Conservation (phyloP, 2,113 vertebrate species). For the Cephalopholis sonnerati region DNA sequence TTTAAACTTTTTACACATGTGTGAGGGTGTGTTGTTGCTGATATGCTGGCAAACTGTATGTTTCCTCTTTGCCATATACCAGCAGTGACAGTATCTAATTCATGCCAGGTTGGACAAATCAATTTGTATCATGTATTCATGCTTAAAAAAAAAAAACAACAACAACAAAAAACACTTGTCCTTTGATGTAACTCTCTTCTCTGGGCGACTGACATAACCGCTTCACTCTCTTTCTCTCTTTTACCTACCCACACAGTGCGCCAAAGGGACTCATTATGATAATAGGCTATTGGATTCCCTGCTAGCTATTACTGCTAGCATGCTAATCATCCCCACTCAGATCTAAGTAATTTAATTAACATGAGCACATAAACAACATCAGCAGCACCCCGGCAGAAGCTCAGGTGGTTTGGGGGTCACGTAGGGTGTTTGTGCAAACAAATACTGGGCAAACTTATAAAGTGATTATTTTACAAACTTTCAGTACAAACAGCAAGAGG, state of each 20-base stretch:
- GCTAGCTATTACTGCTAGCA: slow-evolving; percentile 76
- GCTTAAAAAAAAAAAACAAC: background rate
- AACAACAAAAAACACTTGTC: slow-evolving; percentile 19
- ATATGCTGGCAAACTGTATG: slow-evolving; percentile 12
- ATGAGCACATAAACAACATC: slow-evolving; percentile 70
- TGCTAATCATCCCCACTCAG: slow-evolving; percentile 73
- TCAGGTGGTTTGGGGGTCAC: slow-evolving; percentile 31
- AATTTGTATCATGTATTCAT: slow-evolving; percentile 51
- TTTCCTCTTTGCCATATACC: slow-evolving; percentile 10
- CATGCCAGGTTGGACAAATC: slow-evolving; percentile 47
- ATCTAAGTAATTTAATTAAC: slow-evolving; percentile 77
- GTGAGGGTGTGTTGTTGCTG: background rate
- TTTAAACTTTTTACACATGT: background rate
- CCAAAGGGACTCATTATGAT: slow-evolving; percentile 76
- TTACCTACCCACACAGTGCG: slow-evolving; percentile 45
- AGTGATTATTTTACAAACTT: slow-evolving; percentile 34
- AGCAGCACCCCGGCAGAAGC: slow-evolving; percentile 35
- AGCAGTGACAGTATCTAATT: slow-evolving; percentile 58
- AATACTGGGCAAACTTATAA: slow-evolving; percentile 19
- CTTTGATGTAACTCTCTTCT: slow-evolving; percentile 51
- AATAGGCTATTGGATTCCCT: slow-evolving; percentile 74
- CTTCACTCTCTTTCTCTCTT: slow-evolving; percentile 9
- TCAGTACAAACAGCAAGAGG: slow-evolving; percentile 1
- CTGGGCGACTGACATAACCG: slow-evolving; percentile 18
- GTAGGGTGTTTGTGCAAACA: slow-evolving; percentile 44